Percentiles rank a stretch among this genome's conserved stretches.
Evolutionary conservation across 2,888 invertebrate genomes (phyloP).

Genomic region (Apocheima hispidaria): DNA sequence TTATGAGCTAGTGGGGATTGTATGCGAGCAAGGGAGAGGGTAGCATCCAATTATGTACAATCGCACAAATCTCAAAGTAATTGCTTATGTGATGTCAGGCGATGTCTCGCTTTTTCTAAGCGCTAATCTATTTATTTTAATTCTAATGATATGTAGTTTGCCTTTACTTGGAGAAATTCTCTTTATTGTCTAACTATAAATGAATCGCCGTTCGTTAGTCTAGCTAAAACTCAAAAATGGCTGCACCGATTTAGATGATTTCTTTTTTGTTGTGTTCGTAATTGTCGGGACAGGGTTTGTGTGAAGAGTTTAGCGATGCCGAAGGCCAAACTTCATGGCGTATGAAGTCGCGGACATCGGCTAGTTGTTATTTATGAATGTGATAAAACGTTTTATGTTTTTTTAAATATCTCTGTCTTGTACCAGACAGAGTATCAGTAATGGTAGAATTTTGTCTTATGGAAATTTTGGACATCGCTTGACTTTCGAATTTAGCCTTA

Average conservation of each 20-base stretch:
- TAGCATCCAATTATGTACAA: constrained; percentile 6
- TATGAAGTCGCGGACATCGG: no score
- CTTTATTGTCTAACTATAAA: no score
- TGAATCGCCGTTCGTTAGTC: no score
- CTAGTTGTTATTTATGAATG: no score
- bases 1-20: neutral
- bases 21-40: neutral
- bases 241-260: no score
- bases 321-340: no score
- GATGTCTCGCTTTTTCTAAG: neutral
- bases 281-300: no score
- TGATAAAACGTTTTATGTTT: no score
- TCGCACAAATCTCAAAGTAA: constrained; percentile 10
- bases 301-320: no score
- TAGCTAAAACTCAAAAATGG: no score
- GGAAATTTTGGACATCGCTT: constrained; percentile 1
- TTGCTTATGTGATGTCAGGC: neutral
- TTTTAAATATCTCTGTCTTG: no score
- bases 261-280: no score
- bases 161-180: neutral
- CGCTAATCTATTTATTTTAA: constrained; percentile 1
- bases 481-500: neutral
- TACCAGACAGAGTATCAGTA: neutral
- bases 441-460: neutral
- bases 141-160: neutral